These are phyloP conservation scores for Athene cunicularia DNA, from an alignment of 2,113 vertebrate species.

Conservation along the genomic window DNA sequence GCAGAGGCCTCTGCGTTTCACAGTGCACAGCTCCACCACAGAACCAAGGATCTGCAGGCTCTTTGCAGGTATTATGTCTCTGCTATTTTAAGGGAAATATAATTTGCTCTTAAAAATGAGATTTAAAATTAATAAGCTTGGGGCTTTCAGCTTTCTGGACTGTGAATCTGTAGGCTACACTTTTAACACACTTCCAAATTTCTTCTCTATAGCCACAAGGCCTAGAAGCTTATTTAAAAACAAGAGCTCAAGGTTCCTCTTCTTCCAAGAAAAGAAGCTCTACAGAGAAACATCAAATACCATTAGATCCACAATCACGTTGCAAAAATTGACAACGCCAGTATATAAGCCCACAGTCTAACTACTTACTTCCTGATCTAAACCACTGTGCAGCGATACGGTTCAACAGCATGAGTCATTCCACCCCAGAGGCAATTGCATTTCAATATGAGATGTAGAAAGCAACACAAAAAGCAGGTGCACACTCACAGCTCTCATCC, in stretches of 20 bases:
- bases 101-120: constrained; percentile 33
- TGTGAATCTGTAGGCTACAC: not conserved
- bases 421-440: not conserved
- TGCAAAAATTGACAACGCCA: not conserved
- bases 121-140: constrained; percentile 25
- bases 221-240: not conserved
- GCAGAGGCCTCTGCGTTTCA: not conserved
- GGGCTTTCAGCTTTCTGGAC: not conserved
- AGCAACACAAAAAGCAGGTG: not conserved
- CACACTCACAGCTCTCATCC: not conserved
- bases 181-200: not conserved
- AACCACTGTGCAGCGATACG: not conserved
- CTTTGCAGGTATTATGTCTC: not conserved
- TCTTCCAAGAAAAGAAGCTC: not conserved
- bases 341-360: not conserved
- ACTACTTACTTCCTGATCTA: not conserved
- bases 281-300: not conserved
- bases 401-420: not conserved
- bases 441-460: not conserved
- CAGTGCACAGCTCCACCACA: not conserved
- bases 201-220: not conserved
- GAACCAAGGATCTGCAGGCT: not conserved
- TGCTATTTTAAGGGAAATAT: not conserved
- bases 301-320: not conserved
- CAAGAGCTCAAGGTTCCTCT: not conserved